A percentile compares a stretch with the other conserved stretches of the same genome.
phyloP scores from a whole-genome alignment of 1,140 invertebrate genomes.

The Agrypnia vestita region DNA sequence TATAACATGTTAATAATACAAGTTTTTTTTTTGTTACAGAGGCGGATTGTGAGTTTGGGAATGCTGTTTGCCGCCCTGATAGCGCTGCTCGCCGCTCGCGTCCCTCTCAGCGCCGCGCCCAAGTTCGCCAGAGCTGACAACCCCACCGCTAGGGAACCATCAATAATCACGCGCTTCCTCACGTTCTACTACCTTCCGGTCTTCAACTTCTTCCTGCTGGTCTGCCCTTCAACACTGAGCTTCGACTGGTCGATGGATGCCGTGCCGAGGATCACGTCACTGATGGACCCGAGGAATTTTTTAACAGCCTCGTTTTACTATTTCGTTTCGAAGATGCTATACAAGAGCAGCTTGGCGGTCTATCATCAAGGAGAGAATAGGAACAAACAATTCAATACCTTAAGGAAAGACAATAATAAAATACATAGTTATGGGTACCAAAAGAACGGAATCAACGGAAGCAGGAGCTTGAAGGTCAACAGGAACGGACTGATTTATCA shows the following conservation, averaged over 20 bases:
- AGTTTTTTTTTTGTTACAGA: conserved; percentile 73
- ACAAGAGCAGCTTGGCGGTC: conserved; percentile 62
- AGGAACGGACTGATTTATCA: conserved; percentile 59
- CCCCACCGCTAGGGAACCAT: conserved; percentile 86
- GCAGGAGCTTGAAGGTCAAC: conserved; percentile 55
- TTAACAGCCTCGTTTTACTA: conserved; percentile 82
- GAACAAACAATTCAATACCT: conserved; percentile 43
- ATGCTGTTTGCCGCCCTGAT: conserved; percentile 75
- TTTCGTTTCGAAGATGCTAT: conserved; percentile 71
- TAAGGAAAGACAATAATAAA: conserved; percentile 58
- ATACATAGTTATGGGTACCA: conserved; percentile 51
- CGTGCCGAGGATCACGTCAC: conserved; percentile 83
- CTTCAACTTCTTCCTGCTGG: conserved; percentile 87
- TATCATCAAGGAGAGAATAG: conserved; percentile 49
- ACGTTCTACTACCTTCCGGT: conserved; percentile 92
- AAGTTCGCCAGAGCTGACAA: conserved; percentile 93
- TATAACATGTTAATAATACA: neutral
- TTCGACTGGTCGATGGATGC: conserved; percentile 98
- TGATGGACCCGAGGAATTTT: conserved; percentile 85
- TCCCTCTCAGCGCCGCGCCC: conserved; percentile 79
- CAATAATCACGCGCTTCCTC: conserved; percentile 80
- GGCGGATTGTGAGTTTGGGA: conserved; percentile 78
- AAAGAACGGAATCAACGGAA: conserved; percentile 52
- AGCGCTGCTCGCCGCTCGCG: conserved; percentile 75
- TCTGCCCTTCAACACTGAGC: conserved; percentile 87